Conservation (phyloP, 2,797 vertebrate genomes). For the Muscicapa striata region DNA sequence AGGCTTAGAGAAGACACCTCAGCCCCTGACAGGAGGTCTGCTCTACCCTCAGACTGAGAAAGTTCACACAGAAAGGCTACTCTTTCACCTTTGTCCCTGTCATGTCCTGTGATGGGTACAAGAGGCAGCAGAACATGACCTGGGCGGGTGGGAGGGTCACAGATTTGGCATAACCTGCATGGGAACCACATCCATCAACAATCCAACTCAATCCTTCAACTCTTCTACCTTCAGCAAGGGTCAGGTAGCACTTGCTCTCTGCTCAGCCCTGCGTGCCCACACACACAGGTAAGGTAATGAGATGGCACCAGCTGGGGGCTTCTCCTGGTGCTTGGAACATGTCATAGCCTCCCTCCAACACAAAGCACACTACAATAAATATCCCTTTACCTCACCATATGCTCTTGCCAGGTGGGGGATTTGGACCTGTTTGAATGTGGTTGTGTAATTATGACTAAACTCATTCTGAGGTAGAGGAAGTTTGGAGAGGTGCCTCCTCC, state of each 20-base stretch:
- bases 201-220: neutral
- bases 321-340: neutral
- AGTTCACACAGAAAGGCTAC: neutral
- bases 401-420: neutral
- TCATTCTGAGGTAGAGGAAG: neutral
- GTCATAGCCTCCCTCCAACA: neutral
- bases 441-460: neutral
- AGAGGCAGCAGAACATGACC: neutral
- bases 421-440: neutral
- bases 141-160: neutral
- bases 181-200: neutral
- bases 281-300: neutral
- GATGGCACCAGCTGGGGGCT: neutral
- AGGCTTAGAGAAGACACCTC: neutral
- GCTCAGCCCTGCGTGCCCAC: neutral
- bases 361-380: neutral
- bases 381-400: neutral
- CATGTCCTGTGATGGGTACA: neutral
- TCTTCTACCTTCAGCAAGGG: neutral
- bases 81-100: neutral
- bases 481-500: neutral
- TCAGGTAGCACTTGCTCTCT: fast-evolving
- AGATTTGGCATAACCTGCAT: neutral
- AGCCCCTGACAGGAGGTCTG: neutral
- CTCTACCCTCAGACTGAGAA: neutral